Evolutionary conservation across 2,888 invertebrate genomes (phyloP).

Genomic region (Neoaliturus tenellus): DNA sequence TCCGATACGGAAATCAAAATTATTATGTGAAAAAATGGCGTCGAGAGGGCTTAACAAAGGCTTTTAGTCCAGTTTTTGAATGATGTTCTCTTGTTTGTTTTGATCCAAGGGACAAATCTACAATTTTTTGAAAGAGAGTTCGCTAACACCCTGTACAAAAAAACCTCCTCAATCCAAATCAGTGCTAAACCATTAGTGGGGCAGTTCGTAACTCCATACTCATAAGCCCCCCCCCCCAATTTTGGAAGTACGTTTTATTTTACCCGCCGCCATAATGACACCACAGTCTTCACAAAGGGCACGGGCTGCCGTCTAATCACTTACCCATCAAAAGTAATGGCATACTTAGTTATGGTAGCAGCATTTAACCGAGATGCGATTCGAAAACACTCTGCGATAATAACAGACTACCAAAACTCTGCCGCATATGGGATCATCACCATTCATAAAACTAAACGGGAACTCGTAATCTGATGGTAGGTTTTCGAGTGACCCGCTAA

Average conservation of each 20-base stretch:
- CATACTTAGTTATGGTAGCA: constrained; percentile 30
- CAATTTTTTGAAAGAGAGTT: too few relatives aligned
- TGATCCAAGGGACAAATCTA: too few relatives aligned
- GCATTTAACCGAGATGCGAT: constrained; percentile 14
- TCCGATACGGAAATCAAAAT: too few relatives aligned
- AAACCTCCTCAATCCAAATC: too few relatives aligned
- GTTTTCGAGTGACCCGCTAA: too few relatives aligned
- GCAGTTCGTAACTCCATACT: neutral
- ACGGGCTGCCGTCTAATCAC: neutral
- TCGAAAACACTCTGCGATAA: neutral
- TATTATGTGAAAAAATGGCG: too few relatives aligned
- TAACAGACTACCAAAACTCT: neutral
- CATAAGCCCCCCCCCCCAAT: neutral
- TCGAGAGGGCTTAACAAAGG: too few relatives aligned
- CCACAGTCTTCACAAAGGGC: neutral
- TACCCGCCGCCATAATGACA: constrained; percentile 9
- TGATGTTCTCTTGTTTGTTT: too few relatives aligned
- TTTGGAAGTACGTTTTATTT: constrained; percentile 9
- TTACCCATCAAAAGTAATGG: neutral
- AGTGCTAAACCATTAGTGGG: neutral
- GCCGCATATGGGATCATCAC: neutral
- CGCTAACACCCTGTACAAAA: too few relatives aligned
- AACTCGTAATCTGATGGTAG: too few relatives aligned
- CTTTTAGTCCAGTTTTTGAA: too few relatives aligned
- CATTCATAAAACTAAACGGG: neutral